Percentiles rank a stretch among this genome's conserved stretches.
phyloP scores from a whole-genome alignment of 2,797 vertebrate genomes.

The Aselliscus stoliczkanus region DNA sequence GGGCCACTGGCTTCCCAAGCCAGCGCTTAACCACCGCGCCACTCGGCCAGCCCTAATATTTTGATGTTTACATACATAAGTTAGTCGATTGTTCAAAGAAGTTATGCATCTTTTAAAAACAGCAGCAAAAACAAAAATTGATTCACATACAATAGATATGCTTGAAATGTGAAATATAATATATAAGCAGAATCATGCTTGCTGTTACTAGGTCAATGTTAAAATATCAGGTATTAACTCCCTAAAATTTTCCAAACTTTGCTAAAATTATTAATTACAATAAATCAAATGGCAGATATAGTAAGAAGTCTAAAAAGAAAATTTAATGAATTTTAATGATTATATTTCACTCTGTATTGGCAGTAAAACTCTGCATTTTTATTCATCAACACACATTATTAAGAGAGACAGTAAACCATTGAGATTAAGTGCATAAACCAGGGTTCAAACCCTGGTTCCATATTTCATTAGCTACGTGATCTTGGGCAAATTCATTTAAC shows the following conservation, averaged over 20 bases:
- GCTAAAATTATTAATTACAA: conserved; percentile 17
- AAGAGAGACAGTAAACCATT: background rate
- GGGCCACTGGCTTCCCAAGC: no score
- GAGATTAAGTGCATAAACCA: background rate
- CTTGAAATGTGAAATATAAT: background rate
- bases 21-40: no score
- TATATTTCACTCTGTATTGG: background rate
- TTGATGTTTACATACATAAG: background rate
- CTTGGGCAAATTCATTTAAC: background rate
- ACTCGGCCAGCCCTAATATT: no score
- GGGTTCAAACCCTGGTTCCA: background rate
- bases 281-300: background rate
- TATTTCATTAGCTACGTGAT: background rate
- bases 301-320: background rate
- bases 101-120: background rate
- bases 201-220: background rate
- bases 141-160: background rate
- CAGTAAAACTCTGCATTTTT: background rate
- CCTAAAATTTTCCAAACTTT: background rate
- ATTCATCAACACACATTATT: background rate
- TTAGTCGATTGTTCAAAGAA: conserved; percentile 24
- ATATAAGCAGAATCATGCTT: background rate
- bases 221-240: conserved; percentile 1
- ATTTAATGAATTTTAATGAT: background rate
- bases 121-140: conserved; percentile 16